Conservation (phyloP, 2,888 invertebrate genomes). For the Cylindroiulus punctatus region DNA sequence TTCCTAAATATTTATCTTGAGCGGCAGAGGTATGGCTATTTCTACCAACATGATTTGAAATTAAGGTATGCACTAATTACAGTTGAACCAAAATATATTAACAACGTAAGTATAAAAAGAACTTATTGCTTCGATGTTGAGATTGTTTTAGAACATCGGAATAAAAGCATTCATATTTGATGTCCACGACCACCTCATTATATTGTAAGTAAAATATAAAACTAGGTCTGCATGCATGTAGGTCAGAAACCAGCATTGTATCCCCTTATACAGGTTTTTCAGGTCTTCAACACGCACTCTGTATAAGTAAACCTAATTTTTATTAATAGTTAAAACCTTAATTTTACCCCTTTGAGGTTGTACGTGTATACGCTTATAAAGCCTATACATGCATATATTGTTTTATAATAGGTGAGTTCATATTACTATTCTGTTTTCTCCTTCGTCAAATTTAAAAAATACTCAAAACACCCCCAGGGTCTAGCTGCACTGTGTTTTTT, state of each 20-base stretch:
- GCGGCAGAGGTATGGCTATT: not conserved
- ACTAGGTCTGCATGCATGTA: slow-evolving; percentile 5
- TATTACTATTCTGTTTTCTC: no score
- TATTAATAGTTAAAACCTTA: not conserved
- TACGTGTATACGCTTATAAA: no score
- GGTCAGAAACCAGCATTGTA: not conserved
- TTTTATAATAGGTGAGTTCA: no score
- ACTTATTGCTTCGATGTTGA: not conserved
- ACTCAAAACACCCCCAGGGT: no score
- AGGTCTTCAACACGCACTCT: not conserved
- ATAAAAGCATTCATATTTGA: not conserved
- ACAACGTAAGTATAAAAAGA: not conserved
- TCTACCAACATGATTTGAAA: not conserved
- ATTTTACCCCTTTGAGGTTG: not conserved
- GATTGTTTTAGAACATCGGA: not conserved
- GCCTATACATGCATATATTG: no score
- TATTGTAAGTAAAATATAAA: not conserved
- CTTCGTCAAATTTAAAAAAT: no score
- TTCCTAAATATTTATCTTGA: slow-evolving; percentile 1
- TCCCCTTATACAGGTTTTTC: not conserved
- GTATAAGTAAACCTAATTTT: not conserved
- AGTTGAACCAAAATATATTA: not conserved
- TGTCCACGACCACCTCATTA: not conserved
- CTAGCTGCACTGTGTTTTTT: no score
- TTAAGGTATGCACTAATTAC: not conserved